Conservation (phyloP, 2,888 invertebrate genomes). For the Tenthredo notha region DNA sequence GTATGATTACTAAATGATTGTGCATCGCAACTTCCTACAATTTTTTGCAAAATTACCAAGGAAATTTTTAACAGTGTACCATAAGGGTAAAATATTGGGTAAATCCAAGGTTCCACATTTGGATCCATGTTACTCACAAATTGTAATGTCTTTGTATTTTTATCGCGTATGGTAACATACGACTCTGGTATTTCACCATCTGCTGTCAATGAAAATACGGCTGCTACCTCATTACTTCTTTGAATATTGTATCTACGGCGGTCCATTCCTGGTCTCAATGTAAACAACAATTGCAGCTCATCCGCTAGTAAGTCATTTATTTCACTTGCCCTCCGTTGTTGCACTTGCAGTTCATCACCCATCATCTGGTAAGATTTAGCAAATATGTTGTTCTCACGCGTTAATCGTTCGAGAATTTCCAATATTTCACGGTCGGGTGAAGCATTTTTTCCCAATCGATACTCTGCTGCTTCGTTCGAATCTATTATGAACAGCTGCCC, state of each 20-base stretch:
- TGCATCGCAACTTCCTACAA: too few relatives aligned
- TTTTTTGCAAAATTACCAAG: too few relatives aligned
- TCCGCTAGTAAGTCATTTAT: conserved; percentile 8
- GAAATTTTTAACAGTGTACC: too few relatives aligned
- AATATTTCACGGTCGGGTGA: conserved; percentile 56
- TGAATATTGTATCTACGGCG: conserved; percentile 59
- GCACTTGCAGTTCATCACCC: conserved; percentile 56
- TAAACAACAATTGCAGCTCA: conserved; percentile 59
- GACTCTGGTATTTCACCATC: conserved; percentile 61
- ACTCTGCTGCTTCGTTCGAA: conserved; percentile 53
- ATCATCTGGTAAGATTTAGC: conserved; percentile 61
- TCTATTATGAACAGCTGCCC: conserved; percentile 59
- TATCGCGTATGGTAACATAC: conserved; percentile 58
- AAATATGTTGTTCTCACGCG: conserved; percentile 57
- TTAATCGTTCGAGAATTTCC: conserved; percentile 55
- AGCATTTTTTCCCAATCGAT: conserved; percentile 45
- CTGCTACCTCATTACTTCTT: conserved; percentile 60
- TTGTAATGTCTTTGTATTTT: conserved; percentile 56
- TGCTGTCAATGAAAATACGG: conserved; percentile 59
- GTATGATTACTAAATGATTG: too few relatives aligned
- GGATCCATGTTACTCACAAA: conserved; percentile 55
- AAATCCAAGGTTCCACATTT: conserved; percentile 56
- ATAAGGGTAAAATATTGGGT: conserved; percentile 59
- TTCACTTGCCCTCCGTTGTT: neutral
- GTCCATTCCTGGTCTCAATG: conserved; percentile 59